Conservation (phyloP, 2,888 invertebrate genomes). For the Carcina quercana region DNA sequence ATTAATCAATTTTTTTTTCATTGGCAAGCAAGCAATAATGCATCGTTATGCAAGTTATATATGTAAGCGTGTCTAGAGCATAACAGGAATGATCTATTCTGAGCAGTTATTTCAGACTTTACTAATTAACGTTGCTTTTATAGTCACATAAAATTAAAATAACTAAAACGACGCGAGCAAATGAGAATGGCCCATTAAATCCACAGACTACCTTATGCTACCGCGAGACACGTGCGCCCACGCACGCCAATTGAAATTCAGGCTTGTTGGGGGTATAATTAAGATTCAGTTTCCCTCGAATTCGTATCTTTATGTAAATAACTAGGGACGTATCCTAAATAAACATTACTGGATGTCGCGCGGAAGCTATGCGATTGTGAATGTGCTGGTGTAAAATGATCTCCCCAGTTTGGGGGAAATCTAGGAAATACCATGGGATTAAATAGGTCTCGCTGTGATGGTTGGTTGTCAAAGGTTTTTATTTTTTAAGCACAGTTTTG, state of each 20-base stretch:
- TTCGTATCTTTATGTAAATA: conserved; percentile 42
- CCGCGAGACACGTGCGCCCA: conserved; percentile 25
- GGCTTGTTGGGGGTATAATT: conserved; percentile 28
- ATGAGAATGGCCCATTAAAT: conserved; percentile 10
- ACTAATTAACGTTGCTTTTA: too few relatives aligned
- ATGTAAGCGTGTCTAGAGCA: too few relatives aligned
- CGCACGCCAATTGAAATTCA: conserved; percentile 32
- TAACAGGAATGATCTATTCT: too few relatives aligned
- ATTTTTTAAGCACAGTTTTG: conserved; percentile 36
- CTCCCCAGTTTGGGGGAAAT: conserved; percentile 15
- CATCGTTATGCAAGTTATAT: too few relatives aligned
- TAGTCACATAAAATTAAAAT: too few relatives aligned
- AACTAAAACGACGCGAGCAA: too few relatives aligned
- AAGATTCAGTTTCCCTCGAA: conserved; percentile 36
- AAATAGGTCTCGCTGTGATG: conserved; percentile 23
- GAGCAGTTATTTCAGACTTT: too few relatives aligned
- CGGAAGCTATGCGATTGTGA: conserved; percentile 33
- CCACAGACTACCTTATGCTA: conserved; percentile 29
- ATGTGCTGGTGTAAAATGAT: conserved; percentile 39
- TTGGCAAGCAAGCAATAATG: too few relatives aligned
- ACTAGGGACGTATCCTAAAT: conserved; percentile 62
- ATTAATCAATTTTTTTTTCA: too few relatives aligned
- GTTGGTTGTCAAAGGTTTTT: conserved; percentile 31
- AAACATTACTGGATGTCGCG: conserved; percentile 61
- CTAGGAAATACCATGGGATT: conserved; percentile 12